These are phyloP conservation scores for Myopa testacea DNA, from an alignment of 2,888 invertebrate genomes.

Conservation along the genomic window DNA sequence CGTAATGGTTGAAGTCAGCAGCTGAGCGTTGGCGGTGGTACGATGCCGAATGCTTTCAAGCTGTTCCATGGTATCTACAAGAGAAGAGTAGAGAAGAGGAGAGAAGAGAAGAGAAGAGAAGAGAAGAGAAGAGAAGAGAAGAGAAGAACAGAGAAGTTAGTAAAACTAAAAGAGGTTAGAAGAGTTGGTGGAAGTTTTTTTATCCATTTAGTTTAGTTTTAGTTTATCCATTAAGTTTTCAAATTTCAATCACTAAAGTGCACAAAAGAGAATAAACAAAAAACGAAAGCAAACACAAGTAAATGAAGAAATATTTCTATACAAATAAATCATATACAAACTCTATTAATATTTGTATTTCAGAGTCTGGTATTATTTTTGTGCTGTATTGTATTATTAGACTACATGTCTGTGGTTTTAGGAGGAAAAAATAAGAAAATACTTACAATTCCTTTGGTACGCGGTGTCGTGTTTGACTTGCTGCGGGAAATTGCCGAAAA, in stretches of 20 bases:
- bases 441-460: conserved; percentile 66
- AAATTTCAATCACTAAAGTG: too few relatives aligned
- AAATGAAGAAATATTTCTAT: too few relatives aligned
- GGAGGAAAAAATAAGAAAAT: neutral
- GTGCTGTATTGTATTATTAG: too few relatives aligned
- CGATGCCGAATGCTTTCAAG: conserved; percentile 65
- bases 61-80: conserved; percentile 66
- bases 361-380: too few relatives aligned
- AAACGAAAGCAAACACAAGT: too few relatives aligned
- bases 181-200: neutral
- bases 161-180: neutral
- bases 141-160: neutral
- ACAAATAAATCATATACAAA: too few relatives aligned
- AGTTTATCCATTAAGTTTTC: too few relatives aligned
- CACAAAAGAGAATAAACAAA: too few relatives aligned
- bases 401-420: too few relatives aligned
- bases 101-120: conserved; percentile 4
- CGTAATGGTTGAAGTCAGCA: conserved; percentile 63
- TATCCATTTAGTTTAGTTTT: neutral
- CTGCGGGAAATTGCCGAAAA: conserved; percentile 67
- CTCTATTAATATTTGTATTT: too few relatives aligned
- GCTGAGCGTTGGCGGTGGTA: conserved; percentile 65
- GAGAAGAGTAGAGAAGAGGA: neutral
- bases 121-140: neutral
- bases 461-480: conserved; percentile 68